Base-by-base conservation (phyloP, 2,113 vertebrate genomes). In the Odontesthes bonariensis region DNA sequence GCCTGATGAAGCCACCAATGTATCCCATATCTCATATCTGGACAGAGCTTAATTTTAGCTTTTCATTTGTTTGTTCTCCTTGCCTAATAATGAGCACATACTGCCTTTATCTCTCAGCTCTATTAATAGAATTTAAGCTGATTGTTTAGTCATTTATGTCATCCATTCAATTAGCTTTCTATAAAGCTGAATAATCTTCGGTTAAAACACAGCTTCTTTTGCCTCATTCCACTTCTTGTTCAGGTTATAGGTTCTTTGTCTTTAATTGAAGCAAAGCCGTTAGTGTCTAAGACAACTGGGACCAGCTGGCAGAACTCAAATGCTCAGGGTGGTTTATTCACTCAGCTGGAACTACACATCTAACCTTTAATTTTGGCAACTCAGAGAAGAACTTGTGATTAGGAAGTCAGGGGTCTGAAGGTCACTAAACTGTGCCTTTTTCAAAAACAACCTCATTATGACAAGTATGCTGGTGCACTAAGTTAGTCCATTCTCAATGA, bases 321-420 rank as follows among this genome's bases (percentile, higher is more conserved):
- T 42, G 71, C 81, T 84, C 40, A 49, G 61, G 81, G 77, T 69
- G 54, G 55, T 84, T 81, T 57, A 53, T 80, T 69, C 73, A 54
- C 68, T 74, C 55, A 22, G 42, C 73, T 62, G 51, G 68, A 83
- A 88, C 84, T 49, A 60, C 47, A 77, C 69, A 62, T 75, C 71
- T 74, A 88, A 88, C 76, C 76, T 81, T 86, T 87, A 62, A 77
- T 83, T 74, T 63, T 79, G 73, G 81, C 86, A 75, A 77, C 54
- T 60, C 55, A 19, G 70, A 64, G 66, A 44, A 65, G 53, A 77
- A 64, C 31, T 19, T 54, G 61, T 56, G 62, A 79, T 60, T 53
- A 69, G 69, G n/a, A 47, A 13, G 19, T 32, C 44, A 33, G 56
- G 69, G 32, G 23, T 49, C 14, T 32, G 16, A 63, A 49, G 65